Percentiles rank a stretch among this genome's conserved stretches.
Evolutionary conservation across 2,113 vertebrate genomes (phyloP).

Genomic region (Rhea americana): DNA sequence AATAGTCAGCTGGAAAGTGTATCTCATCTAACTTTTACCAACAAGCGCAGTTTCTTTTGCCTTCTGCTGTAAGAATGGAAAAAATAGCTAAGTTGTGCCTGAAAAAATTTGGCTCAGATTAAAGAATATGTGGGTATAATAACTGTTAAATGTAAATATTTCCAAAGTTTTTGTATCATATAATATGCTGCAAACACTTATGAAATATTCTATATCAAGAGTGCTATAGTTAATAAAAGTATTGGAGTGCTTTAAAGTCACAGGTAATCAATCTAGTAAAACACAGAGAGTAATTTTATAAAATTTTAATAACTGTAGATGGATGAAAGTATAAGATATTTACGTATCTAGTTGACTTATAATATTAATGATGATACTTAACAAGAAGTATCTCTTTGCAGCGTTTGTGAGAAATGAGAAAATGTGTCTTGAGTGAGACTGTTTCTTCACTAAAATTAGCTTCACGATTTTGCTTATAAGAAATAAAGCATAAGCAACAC

Average conservation of each 20-base stretch:
- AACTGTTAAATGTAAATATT: neutral
- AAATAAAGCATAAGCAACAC: neutral
- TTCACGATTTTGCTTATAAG: neutral
- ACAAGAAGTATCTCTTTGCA: neutral
- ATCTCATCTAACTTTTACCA: neutral
- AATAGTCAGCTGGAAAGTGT: neutral
- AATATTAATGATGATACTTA: neutral
- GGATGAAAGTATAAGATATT: conserved; percentile 2
- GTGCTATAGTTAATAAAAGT: neutral
- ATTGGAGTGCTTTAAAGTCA: neutral
- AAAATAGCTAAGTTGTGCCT: neutral
- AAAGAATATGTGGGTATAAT: neutral
- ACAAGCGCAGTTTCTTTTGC: neutral
- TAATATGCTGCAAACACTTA: neutral
- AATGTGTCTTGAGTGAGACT: neutral
- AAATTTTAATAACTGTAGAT: neutral
- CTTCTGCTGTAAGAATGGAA: neutral
- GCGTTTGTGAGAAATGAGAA: neutral
- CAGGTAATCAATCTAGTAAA: neutral
- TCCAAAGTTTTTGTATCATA: neutral
- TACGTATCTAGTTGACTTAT: neutral
- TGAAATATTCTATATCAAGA: neutral
- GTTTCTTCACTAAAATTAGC: neutral
- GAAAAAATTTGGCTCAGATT: neutral
- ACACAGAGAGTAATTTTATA: conserved; percentile 17